phyloP scores from a whole-genome alignment of 2,888 invertebrate genomes.

The Ennomos quercinarius region DNA sequence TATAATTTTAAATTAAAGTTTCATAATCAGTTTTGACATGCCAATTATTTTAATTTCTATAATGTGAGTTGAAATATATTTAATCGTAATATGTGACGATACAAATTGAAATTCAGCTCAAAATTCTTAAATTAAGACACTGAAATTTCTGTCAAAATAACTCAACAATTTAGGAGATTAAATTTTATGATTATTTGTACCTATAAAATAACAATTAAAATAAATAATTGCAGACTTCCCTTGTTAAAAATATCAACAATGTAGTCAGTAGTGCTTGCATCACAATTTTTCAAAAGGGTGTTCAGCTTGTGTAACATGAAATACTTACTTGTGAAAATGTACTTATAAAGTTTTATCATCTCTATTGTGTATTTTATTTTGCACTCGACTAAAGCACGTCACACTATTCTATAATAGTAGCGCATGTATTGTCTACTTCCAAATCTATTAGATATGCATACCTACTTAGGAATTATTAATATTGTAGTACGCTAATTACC shows the following conservation, averaged over 20 bases:
- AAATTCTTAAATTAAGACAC: no score
- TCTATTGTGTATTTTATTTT: conserved; percentile 47
- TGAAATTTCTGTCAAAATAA: no score
- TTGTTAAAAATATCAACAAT: conserved; percentile 43
- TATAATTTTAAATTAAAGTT: conserved; percentile 32
- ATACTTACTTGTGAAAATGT: conserved; percentile 44
- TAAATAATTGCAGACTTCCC: conserved; percentile 47
- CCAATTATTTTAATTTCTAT: no score
- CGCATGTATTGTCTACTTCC: conserved; percentile 37
- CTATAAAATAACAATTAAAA: no score
- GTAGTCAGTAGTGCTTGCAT: conserved; percentile 63
- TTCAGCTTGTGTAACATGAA: conserved; percentile 35
- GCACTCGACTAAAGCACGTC: conserved; percentile 53
- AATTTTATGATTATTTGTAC: no score
- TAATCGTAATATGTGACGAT: no score
- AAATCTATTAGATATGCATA: conserved; percentile 29
- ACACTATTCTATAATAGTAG: conserved; percentile 38
- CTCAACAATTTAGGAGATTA: no score
- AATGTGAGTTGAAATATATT: no score
- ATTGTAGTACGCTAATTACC: conserved; percentile 17
- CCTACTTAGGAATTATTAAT: conserved; percentile 16
- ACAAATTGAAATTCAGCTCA: no score
- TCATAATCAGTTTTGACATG: conserved; percentile 11
- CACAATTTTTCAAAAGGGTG: conserved; percentile 42
- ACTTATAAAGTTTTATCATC: conserved; percentile 35